Evolutionary conservation across 2,888 invertebrate species (phyloP).

Genomic region (Nycteola revayana): DNA sequence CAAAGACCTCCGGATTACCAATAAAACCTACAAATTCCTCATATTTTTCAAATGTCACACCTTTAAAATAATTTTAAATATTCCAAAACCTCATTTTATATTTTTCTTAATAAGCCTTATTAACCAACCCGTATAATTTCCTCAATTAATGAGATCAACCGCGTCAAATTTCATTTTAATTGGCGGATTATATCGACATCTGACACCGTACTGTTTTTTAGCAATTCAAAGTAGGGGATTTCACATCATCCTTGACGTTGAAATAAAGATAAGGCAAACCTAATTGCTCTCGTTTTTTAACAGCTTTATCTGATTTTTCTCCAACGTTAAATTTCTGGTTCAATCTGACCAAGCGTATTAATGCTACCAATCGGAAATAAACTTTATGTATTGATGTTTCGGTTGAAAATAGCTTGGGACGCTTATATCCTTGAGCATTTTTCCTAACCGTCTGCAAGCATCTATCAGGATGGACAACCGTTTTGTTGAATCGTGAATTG

Average conservation of each 20-base stretch:
- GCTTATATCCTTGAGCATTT: slow-evolving; percentile 25
- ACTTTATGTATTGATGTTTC: slow-evolving; percentile 25
- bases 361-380: slow-evolving; percentile 22
- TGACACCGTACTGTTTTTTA: slow-evolving; percentile 53
- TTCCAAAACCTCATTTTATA: slow-evolving; percentile 11
- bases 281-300: slow-evolving; percentile 79
- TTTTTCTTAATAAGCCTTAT: slow-evolving; percentile 21
- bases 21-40: no score
- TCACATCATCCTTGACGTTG: slow-evolving; percentile 46
- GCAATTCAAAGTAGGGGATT: slow-evolving; percentile 51
- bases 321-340: slow-evolving; percentile 40
- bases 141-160: slow-evolving; percentile 40
- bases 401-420: slow-evolving; percentile 21
- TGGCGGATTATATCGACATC: slow-evolving; percentile 64
- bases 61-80: no score
- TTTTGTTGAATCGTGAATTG: slow-evolving; percentile 75
- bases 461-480: slow-evolving; percentile 77
- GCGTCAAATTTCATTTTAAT: slow-evolving; percentile 64
- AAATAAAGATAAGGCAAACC: slow-evolving; percentile 64
- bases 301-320: slow-evolving; percentile 71
- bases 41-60: no score
- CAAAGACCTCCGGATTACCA: no score
- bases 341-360: slow-evolving; percentile 48
- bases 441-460: slow-evolving; percentile 52
- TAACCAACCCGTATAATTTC: slow-evolving; percentile 21